Evolutionary conservation across 2,888 invertebrate genomes (phyloP).

Genomic region (Tortrix viridana): DNA sequence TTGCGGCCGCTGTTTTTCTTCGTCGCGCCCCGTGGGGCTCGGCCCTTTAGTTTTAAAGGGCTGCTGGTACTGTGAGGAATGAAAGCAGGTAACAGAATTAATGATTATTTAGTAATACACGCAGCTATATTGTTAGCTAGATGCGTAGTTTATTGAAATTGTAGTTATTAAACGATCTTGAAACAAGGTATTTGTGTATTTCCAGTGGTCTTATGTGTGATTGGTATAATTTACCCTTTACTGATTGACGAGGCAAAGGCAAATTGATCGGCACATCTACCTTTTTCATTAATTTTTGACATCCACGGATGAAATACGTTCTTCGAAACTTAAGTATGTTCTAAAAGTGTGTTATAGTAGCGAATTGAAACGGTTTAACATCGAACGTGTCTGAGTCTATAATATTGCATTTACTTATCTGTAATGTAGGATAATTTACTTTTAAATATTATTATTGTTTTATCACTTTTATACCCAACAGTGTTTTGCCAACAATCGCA

Average conservation of each 20-base stretch:
- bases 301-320: no score
- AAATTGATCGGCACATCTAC: no score
- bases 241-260: slow-evolving; percentile 22
- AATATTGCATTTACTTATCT: no score
- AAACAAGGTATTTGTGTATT: no score
- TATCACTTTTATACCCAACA: slow-evolving; percentile 44
- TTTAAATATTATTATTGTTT: not conserved
- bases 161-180: not conserved
- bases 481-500: slow-evolving; percentile 53
- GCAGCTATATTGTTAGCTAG: no score
- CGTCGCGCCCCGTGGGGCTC: slow-evolving; percentile 64
- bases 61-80: slow-evolving; percentile 40
- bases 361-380: no score
- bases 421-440: no score
- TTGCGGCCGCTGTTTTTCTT: slow-evolving; percentile 77
- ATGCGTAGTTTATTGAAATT: not conserved
- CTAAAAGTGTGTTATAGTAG: no score
- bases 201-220: no score
- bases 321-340: no score
- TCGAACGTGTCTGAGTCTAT: no score
- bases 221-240: slow-evolving; percentile 40
- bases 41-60: slow-evolving; percentile 55
- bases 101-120: not conserved
- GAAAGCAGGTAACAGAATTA: slow-evolving; percentile 41
- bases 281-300: no score